A percentile compares a stretch with the other conserved stretches of the same genome.
Conservation (phyloP, 1,140 invertebrate species). For the Drosophila baimaii region DNA sequence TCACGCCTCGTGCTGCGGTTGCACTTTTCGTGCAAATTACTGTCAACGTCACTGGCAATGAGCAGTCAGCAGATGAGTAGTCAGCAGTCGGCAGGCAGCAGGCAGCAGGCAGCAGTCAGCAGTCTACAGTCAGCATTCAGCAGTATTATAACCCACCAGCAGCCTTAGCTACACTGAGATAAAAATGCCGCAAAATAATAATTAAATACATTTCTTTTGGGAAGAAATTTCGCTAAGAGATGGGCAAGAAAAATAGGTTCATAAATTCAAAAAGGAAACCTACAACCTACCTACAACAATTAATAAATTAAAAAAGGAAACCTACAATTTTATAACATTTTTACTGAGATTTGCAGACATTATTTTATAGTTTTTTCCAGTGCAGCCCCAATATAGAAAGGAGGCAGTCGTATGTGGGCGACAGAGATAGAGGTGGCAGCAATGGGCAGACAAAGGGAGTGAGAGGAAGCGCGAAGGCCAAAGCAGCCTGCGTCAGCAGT, state of each 20-base stretch:
- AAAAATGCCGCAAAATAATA: neutral
- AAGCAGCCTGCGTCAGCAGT: conserved; percentile 48
- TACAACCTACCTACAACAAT: too few relatives aligned
- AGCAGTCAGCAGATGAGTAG: conserved; percentile 44
- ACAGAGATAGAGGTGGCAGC: neutral
- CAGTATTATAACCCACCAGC: conserved; percentile 21
- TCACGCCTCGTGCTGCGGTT: conserved; percentile 73
- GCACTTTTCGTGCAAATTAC: conserved; percentile 78
- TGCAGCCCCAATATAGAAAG: neutral
- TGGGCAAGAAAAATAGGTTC: neutral
- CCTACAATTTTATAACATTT: too few relatives aligned
- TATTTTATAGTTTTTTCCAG: neutral
- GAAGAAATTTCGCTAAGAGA: neutral
- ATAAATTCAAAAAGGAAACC: too few relatives aligned
- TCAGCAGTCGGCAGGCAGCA: conserved; percentile 11
- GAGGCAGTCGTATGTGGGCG: too few relatives aligned
- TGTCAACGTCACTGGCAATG: conserved; percentile 68
- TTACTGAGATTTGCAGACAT: neutral
- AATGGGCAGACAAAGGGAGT: neutral
- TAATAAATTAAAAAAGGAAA: too few relatives aligned
- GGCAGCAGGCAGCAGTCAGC: conserved; percentile 12
- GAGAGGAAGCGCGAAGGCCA: neutral
- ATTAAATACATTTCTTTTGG: neutral
- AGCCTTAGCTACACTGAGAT: conserved; percentile 12
- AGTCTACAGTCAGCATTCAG: conserved; percentile 15